Base-by-base conservation (phyloP, 2,797 vertebrate genomes). In the Squalus acanthias region DNA sequence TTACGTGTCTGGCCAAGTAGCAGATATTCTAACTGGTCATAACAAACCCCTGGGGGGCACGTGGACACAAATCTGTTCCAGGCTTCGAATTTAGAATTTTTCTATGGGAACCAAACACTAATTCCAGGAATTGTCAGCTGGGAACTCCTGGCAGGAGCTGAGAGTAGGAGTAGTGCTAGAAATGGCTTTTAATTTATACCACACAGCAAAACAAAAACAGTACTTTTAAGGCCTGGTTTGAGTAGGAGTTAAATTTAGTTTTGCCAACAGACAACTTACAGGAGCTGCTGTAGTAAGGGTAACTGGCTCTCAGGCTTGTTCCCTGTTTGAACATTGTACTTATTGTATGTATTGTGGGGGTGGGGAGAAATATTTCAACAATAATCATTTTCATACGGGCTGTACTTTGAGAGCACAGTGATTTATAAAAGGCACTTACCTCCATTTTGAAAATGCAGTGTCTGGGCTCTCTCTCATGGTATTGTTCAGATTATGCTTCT, bases 101-200 rank as follows among this genome's bases (percentile, higher is more conserved):
- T 95, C 94, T 74, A 33, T 95, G 94, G 70, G 94, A 95, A 95
- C 50, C 29, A 53, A 76, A n/a, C 29, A 57, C 29, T 95, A 53
- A 95, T 95, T 76, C 70, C 94, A 74, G 70, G 53, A 95, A 95
- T 95, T 76, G 70, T 95, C 94, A 95, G 94, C 94, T 95, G 94
- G 94, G 94, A 95, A 57, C 69, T n/a, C 46, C 70, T 57, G 50
- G 94, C 94, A 95, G 94, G 70, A 95, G 94, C 70, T n/a, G 69
- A 95, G 94, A 95, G 70, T 33, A 74, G 70, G 70, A 95, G 50
- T 17, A 76, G 94, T 53, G 39, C 69, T 74, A 50, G 70, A 95
- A 95, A 15, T 53, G 65, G 46, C 46, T 95, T 95, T 76, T 95
- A 74, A 76, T 95, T 95, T 95, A 57, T 95, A 72, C 70, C 26